Conservation (phyloP, 2,113 vertebrate genomes). For the Upupa epops region DNA sequence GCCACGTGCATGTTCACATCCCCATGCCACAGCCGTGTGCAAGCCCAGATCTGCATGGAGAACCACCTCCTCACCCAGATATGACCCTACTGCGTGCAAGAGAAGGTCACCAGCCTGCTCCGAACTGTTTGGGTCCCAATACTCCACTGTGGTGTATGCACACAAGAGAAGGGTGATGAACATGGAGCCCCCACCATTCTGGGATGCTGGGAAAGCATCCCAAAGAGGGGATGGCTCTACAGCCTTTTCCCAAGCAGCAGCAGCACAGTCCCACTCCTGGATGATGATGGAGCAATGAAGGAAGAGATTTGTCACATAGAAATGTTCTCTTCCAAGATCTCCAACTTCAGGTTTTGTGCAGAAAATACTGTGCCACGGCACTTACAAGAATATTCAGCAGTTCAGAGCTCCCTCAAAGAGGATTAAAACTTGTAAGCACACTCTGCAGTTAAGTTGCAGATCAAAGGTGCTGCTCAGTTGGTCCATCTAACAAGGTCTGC, state of each 20-base stretch:
- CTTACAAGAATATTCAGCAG: neutral
- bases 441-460: neutral
- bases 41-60: neutral
- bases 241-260: neutral
- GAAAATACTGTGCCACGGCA: neutral
- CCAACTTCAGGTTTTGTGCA: neutral
- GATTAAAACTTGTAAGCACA: neutral
- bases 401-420: neutral
- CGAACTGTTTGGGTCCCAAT: neutral
- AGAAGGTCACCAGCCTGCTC: neutral
- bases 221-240: fast-evolving
- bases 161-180: neutral
- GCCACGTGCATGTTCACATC: fast-evolving
- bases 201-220: neutral
- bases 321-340: neutral
- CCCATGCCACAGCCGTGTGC: fast-evolving
- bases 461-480: neutral
- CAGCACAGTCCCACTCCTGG: neutral
- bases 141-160: fast-evolving
- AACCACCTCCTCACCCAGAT: neutral
- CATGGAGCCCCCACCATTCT: neutral
- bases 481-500: neutral
- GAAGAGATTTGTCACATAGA: neutral
- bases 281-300: fast-evolving
- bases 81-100: neutral